Evolutionary conservation across 2,797 vertebrate genomes (phyloP).

Genomic region (Enteromius argenteus): DNA sequence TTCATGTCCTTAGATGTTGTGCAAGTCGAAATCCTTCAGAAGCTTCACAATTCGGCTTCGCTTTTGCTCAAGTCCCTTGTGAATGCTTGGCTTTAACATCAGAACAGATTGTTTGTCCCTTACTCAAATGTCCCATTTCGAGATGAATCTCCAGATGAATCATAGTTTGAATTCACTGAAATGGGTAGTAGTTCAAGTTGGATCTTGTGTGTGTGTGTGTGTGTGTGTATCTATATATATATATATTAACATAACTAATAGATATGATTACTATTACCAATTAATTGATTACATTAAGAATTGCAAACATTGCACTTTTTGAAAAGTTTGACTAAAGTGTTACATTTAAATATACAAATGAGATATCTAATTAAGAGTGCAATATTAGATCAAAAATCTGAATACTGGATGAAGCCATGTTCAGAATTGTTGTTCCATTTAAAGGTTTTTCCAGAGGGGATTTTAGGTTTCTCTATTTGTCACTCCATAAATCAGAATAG

Average conservation of each 20-base stretch:
- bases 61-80: constrained; percentile 47
- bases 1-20: constrained; percentile 91
- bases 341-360: background rate
- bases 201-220: background rate
- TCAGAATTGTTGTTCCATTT: background rate
- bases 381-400: background rate
- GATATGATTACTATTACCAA: background rate
- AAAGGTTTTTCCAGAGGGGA: background rate
- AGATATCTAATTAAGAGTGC: background rate
- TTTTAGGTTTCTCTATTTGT: background rate
- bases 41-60: constrained; percentile 78
- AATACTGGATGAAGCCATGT: background rate
- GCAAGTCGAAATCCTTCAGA: constrained; percentile 87
- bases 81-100: constrained; percentile 4
- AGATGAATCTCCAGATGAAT: constrained; percentile 20
- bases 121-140: background rate
- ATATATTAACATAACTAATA: no score
- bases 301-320: background rate
- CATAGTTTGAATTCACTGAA: background rate
- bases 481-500: background rate
- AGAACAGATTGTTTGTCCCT: constrained; percentile 23
- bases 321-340: background rate
- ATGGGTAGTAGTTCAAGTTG: background rate
- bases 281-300: background rate
- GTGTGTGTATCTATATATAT: no score